Evolutionary conservation across 2,113 vertebrate genomes (phyloP).

Genomic region (Ornithorhynchus anatinus): DNA sequence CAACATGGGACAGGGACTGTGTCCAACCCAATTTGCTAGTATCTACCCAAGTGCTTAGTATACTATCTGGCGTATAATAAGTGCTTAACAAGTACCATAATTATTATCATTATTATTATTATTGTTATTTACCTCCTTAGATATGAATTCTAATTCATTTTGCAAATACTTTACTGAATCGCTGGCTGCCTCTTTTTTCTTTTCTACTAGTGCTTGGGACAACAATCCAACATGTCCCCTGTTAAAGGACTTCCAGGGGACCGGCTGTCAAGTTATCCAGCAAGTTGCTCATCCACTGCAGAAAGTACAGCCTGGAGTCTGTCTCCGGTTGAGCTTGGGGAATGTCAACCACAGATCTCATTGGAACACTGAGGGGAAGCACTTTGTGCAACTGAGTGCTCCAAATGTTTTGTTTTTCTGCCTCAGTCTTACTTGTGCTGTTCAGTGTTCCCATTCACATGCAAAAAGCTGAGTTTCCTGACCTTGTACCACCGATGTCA

Average conservation of each 20-base stretch:
- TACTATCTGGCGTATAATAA: too few species aligned
- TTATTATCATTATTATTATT: too few species aligned
- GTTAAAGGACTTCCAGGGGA: conserved; percentile 11
- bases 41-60: too few species aligned
- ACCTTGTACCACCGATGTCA: conserved; percentile 52
- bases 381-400: not conserved
- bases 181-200: conserved; percentile 25
- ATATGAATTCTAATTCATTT: conserved; percentile 46
- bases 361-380: conserved; percentile 20
- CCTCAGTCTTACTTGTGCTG: conserved; percentile 29
- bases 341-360: conserved; percentile 24
- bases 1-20: too few species aligned
- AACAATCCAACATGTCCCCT: conserved; percentile 48
- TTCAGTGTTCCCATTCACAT: conserved; percentile 39
- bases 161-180: not conserved
- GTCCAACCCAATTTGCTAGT: too few species aligned
- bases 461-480: conserved; percentile 46
- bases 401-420: conserved; percentile 29
- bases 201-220: conserved; percentile 30
- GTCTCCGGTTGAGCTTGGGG: not conserved
- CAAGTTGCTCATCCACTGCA: conserved; percentile 55
- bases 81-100: too few species aligned
- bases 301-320: conserved; percentile 49
- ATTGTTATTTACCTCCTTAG: conserved; percentile 23
- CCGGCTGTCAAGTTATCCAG: conserved; percentile 43